A percentile compares a stretch with the other conserved stretches of the same genome.
These are phyloP conservation scores for Scolopax mira DNA, from an alignment of 2,113 vertebrate species.

Conservation along the genomic window DNA sequence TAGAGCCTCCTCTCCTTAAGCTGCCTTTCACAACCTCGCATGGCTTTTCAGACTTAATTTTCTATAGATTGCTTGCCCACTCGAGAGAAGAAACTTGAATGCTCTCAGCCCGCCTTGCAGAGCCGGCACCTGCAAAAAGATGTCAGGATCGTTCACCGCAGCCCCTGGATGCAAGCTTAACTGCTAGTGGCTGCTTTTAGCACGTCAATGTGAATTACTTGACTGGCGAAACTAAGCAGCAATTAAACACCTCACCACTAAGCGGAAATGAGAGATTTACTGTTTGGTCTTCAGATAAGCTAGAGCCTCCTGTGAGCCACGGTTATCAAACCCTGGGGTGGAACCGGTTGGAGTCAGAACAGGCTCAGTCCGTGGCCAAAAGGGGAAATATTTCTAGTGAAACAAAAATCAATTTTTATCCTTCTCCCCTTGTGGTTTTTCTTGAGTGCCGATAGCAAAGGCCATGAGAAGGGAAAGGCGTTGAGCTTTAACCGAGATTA, in stretches of 20 bases:
- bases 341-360: slow-evolving; percentile 19
- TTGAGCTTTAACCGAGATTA: background rate
- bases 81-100: slow-evolving; percentile 81
- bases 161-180: slow-evolving; percentile 66
- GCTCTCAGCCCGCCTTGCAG: slow-evolving; percentile 59
- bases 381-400: slow-evolving; percentile 27
- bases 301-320: slow-evolving; percentile 50
- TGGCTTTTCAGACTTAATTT: slow-evolving; percentile 84
- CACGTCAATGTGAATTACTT: slow-evolving; percentile 79
- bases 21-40: background rate
- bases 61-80: slow-evolving; percentile 83
- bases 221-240: slow-evolving; percentile 79
- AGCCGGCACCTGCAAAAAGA: slow-evolving; percentile 66
- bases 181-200: slow-evolving; percentile 78
- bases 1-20: background rate
- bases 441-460: slow-evolving; percentile 4
- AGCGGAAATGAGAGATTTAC: slow-evolving; percentile 82
- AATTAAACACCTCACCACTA: slow-evolving; percentile 78
- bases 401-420: slow-evolving; percentile 48
- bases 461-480: background rate
- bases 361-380: slow-evolving; percentile 4
- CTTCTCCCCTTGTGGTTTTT: background rate
- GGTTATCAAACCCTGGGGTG: slow-evolving; percentile 48
- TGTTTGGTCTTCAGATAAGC: slow-evolving; percentile 75
- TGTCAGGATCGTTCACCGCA: slow-evolving; percentile 74